Evolutionary conservation across 2,113 vertebrate species (phyloP), one percentile per base, ranked within the genome.

Genomic region (Cavia aperea): DNA sequence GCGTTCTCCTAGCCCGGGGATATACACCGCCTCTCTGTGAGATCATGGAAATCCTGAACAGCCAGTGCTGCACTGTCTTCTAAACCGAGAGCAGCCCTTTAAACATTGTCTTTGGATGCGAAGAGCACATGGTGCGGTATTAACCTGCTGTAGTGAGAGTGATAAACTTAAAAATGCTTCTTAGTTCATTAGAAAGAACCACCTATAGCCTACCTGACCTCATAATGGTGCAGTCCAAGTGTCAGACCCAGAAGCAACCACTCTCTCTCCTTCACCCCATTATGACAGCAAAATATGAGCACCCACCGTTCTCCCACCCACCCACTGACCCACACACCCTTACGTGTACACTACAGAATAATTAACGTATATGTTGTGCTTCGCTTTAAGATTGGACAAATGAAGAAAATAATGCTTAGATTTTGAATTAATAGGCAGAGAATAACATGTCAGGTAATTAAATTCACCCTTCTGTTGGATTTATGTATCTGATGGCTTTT

Each of bases 81-180:
- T 93, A 97, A 94, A 95, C 70, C 83, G 92, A 85, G 84, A 62
- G 4, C 7, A 81, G 0, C 86, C 31, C 78, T 96, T 36, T 46
- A 58, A 81, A 88, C 14, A 70, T 73, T 49, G 7, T 73, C 65
- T 65, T 65, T 65, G 60, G 86, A 91, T 75, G 60, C 24, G 88
- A 92, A 94, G 75, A 73, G 46, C 70, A 14, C 89, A 65, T 46
- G 1, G 18, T 5, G n/a, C 60, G 56, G 10, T 72, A 49, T 81
- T 87, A 94, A 63, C 23, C 51, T 87, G 26, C 31, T 58, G 66
- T 78, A 83, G 24, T 5, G 58, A 60, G 31, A n/a, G 65, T 77
- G 43, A 49, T 36, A 73, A 75, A 56, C 15, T 4, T 43, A 70
- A 75, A 88, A 85, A 12, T 3, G 89, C 11, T 90, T 39, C 39